phyloP scores from a whole-genome alignment of 2,888 invertebrate genomes.

The Pollenia labialis region DNA sequence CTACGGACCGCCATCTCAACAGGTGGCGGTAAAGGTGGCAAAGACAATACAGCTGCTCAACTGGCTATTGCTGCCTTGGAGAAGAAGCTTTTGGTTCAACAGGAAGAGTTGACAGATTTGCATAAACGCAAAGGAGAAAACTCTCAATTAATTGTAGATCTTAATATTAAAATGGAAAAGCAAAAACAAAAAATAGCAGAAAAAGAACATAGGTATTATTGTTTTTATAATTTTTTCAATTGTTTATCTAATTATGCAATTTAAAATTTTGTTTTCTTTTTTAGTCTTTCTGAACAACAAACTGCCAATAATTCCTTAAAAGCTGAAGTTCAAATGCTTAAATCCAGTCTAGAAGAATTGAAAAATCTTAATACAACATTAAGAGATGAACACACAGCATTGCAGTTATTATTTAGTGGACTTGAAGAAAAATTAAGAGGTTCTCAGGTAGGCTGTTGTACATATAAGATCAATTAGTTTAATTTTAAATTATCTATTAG shows the following conservation, averaged over 20 bases:
- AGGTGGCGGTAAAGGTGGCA: slow-evolving; percentile 82
- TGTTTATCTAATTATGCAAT: background rate
- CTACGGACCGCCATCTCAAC: slow-evolving; percentile 87
- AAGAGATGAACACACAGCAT: slow-evolving; percentile 96
- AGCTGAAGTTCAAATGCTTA: slow-evolving; percentile 90
- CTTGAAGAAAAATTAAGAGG: slow-evolving; percentile 95
- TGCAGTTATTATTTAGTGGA: slow-evolving; percentile 95
- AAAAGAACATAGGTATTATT: slow-evolving; percentile 89
- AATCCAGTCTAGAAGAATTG: slow-evolving; percentile 89
- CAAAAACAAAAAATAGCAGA: slow-evolving; percentile 90
- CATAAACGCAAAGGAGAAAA: slow-evolving; percentile 96
- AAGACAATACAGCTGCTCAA: slow-evolving; percentile 84
- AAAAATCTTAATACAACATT: slow-evolving; percentile 94
- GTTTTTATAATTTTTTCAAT: slow-evolving; percentile 3
- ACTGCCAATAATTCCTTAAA: slow-evolving; percentile 88
- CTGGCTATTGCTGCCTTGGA: slow-evolving; percentile 89
- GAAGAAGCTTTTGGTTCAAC: slow-evolving; percentile 93
- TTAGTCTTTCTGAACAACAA: slow-evolving; percentile 89
- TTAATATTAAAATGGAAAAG: slow-evolving; percentile 93
- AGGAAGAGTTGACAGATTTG: slow-evolving; percentile 96
- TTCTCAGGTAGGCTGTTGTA: slow-evolving; percentile 87
- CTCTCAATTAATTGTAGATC: slow-evolving; percentile 95
- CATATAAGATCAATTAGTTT: background rate
- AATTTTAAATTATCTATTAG: too few relatives aligned
- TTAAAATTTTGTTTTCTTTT: slow-evolving; percentile 70